phyloP scores from a whole-genome alignment of 2,888 invertebrate species.

The Oscheius sp. region DNA sequence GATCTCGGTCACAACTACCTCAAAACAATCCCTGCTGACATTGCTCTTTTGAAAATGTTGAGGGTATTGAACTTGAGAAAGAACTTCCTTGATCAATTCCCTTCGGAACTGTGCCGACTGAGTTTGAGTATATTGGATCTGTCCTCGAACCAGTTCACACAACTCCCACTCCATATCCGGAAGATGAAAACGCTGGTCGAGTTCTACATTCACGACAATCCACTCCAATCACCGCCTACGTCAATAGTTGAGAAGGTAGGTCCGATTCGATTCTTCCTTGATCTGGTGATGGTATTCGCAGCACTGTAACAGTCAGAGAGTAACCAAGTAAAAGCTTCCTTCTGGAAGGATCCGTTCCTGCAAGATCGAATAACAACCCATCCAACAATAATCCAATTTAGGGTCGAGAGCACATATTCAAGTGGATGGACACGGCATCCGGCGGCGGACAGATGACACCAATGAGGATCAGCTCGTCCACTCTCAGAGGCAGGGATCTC shows the following conservation, averaged over 20 bases:
- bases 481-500: slow-evolving; percentile 30
- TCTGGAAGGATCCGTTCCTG: neutral
- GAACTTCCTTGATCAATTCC: slow-evolving; percentile 40
- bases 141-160: slow-evolving; percentile 48
- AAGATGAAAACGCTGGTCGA: slow-evolving; percentile 49
- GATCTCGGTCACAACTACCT: slow-evolving; percentile 40
- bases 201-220: slow-evolving; percentile 45
- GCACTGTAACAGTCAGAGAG: no score
- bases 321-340: neutral
- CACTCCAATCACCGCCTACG: slow-evolving; percentile 47
- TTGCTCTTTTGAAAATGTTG: slow-evolving; percentile 40
- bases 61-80: slow-evolving; percentile 36
- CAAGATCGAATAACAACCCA: neutral
- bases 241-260: slow-evolving; percentile 43
- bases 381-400: slow-evolving; percentile 26
- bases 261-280: neutral
- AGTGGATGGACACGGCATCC: slow-evolving; percentile 47
- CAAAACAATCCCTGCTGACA: slow-evolving; percentile 39
- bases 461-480: slow-evolving; percentile 10
- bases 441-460: slow-evolving; percentile 35
- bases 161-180: slow-evolving; percentile 49
- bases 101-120: slow-evolving; percentile 47
- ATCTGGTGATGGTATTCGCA: no score
- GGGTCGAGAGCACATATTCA: slow-evolving; percentile 55
- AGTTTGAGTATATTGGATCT: slow-evolving; percentile 52